Evolutionary conservation across 2,113 vertebrate genomes (phyloP).

Genomic region (Phainopepla nitens): DNA sequence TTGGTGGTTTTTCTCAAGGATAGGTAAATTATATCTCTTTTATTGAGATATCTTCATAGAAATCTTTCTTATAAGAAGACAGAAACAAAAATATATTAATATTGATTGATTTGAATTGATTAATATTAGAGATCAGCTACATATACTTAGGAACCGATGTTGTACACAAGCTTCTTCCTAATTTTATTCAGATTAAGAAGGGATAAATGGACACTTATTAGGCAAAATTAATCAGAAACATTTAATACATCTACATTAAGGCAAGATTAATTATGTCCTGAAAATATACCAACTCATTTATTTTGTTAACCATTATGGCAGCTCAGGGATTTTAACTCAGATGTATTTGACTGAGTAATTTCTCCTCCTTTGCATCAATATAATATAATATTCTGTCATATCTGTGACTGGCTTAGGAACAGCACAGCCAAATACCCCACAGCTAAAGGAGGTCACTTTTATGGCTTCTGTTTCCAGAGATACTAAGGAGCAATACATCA

Average conservation of each 20-base stretch:
- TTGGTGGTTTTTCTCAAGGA: accelerated
- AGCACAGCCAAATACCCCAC: background rate
- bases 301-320: background rate
- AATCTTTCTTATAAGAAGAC: background rate
- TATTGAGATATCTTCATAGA: background rate
- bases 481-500: background rate
- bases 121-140: background rate
- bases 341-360: background rate
- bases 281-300: background rate
- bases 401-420: background rate
- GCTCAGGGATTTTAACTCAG: background rate
- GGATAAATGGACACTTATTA: background rate
- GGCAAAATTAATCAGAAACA: background rate
- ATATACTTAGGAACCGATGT: background rate
- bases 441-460: background rate
- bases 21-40: background rate
- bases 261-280: background rate
- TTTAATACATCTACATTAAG: background rate
- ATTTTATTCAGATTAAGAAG: background rate
- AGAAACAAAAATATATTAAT: background rate
- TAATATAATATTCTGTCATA: background rate
- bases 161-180: background rate
- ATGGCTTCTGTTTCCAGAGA: background rate
- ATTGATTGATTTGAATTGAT: no score
- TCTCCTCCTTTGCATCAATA: background rate